Conservation (phyloP, 2,888 invertebrate species). For the Zaprionus lineosus region DNA sequence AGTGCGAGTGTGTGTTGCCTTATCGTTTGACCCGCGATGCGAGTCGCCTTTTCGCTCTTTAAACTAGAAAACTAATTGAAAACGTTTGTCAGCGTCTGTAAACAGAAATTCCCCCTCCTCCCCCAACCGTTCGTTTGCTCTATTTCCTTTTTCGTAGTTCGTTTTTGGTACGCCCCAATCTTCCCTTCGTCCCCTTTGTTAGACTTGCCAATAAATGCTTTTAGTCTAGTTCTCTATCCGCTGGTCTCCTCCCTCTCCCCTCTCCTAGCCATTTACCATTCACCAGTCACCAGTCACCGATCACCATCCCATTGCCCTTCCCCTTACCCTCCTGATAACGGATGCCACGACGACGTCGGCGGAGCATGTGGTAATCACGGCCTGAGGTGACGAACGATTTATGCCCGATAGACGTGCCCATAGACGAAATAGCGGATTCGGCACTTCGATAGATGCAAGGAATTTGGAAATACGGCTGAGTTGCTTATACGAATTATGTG, state of each 20-base stretch:
- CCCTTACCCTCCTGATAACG: constrained; percentile 48
- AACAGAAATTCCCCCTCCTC: constrained; percentile 44
- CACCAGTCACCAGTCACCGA: no score
- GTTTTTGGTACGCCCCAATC: no score
- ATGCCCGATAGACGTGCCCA: constrained; percentile 40
- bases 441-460: constrained; percentile 22
- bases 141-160: no score
- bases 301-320: no score
- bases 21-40: constrained; percentile 65
- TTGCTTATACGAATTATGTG: no score
- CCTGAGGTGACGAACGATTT: constrained; percentile 63
- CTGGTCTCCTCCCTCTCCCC: constrained; percentile 19
- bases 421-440: constrained; percentile 20
- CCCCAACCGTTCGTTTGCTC: no score
- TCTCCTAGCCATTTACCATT: no score
- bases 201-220: constrained; percentile 52
- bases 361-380: constrained; percentile 27
- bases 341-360: constrained; percentile 28
- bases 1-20: constrained; percentile 46
- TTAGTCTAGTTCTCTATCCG: constrained; percentile 27
- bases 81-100: constrained; percentile 74
- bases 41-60: constrained; percentile 40
- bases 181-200: no score
- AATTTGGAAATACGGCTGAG: constrained; percentile 21
- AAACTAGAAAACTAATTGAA: constrained; percentile 64